Evolutionary conservation across 1,140 invertebrate species (phyloP).

Genomic region (Cydia pomonella): DNA sequence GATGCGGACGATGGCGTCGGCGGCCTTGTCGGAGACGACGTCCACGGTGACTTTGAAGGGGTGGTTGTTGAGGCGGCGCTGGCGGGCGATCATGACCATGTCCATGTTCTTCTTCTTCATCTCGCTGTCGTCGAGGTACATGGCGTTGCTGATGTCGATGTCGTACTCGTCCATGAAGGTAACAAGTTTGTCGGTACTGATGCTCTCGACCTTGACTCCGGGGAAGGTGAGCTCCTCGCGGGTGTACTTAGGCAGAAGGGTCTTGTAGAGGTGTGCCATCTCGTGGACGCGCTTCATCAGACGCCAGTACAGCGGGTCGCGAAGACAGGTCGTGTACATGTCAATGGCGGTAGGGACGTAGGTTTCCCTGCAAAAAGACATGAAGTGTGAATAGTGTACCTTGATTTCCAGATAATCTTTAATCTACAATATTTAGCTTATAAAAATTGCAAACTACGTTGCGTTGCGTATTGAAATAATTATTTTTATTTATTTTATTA

Average conservation of each 20-base stretch:
- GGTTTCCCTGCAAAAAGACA: conserved; percentile 64
- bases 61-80: conserved; percentile 81
- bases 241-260: conserved; percentile 82
- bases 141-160: conserved; percentile 84
- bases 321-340: conserved; percentile 81
- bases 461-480: too few relatives aligned
- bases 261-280: conserved; percentile 77
- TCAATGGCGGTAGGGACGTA: conserved; percentile 72
- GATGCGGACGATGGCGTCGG: conserved; percentile 80
- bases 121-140: conserved; percentile 71
- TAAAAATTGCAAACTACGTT: too few relatives aligned
- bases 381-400: neutral
- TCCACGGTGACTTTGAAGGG: conserved; percentile 82
- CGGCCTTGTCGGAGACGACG: conserved; percentile 81
- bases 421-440: too few relatives aligned
- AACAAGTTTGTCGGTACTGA: conserved; percentile 83
- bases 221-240: conserved; percentile 82
- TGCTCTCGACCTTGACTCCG: conserved; percentile 83
- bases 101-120: conserved; percentile 74
- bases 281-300: conserved; percentile 81
- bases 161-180: conserved; percentile 88
- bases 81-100: conserved; percentile 67
- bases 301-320: conserved; percentile 86
- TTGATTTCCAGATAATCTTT: neutral
- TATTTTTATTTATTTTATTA: too few relatives aligned